Evolutionary conservation across 2,888 invertebrate genomes (phyloP).

Genomic region (Lycia hirtaria): DNA sequence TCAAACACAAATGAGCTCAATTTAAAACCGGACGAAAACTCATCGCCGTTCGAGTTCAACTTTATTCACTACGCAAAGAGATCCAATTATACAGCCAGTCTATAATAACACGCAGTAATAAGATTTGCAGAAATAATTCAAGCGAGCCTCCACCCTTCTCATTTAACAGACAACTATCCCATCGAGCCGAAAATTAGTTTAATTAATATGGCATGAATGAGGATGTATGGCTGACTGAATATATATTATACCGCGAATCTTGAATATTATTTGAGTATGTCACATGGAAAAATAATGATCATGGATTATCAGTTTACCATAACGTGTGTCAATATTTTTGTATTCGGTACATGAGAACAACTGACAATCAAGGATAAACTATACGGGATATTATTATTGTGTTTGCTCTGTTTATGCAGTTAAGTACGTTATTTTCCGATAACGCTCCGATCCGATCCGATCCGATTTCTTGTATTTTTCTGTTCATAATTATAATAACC

Average conservation of each 20-base stretch:
- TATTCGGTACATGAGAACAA: no score
- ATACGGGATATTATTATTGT: no score
- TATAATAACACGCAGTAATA: constrained; percentile 48
- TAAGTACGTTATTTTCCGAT: no score
- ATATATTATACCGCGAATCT: neutral
- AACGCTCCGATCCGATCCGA: no score
- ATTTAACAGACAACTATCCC: constrained; percentile 45
- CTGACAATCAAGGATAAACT: no score
- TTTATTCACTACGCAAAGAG: constrained; percentile 34
- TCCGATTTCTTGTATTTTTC: no score
- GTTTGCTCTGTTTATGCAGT: no score
- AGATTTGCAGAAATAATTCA: constrained; percentile 50
- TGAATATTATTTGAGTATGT: neutral
- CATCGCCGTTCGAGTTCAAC: constrained; percentile 7
- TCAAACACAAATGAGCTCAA: neutral
- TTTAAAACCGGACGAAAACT: constrained; percentile 7
- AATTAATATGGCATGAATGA: constrained; percentile 57
- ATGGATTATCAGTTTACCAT: neutral
- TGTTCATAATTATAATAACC: no score
- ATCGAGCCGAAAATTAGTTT: constrained; percentile 62
- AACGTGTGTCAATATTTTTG: no score
- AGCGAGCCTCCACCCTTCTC: constrained; percentile 46
- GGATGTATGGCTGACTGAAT: constrained; percentile 25
- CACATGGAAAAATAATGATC: neutral
- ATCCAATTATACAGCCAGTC: constrained; percentile 42